Evolutionary conservation across 2,888 invertebrate genomes (phyloP), one percentile per base, ranked within the genome.

Genomic region (Autographa gamma): DNA sequence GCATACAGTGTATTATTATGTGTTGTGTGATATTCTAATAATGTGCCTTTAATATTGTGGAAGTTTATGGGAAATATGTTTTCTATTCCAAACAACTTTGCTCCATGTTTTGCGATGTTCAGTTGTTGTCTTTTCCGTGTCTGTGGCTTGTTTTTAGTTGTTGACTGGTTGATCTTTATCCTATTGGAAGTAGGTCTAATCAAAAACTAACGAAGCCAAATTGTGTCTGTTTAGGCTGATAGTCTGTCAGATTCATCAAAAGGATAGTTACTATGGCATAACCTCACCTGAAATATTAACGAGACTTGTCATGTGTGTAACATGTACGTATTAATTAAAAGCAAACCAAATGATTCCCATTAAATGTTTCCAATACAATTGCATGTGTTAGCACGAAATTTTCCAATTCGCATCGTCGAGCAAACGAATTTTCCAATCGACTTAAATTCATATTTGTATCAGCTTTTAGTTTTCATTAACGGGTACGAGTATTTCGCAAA

Each of bases 401-500:
- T 77, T 72, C 62, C 67, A 64, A 66, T 74, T 19, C 62, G 48
- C 31, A 63, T 60, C 67, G 63, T 31, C 32, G 58, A 31, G 32
- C 66, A 63, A 72, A 77, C 66, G 43, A 73, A 77, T 81, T 80
- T 76, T 79, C 79, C 80, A 67, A 71, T 74, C 64, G 69, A 79
- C 69, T 82, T 80, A 69, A 74, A 74, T 79, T 79, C 72, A 74
- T 80, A 77, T 81, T 77, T 76, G 77, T 76, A 64, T 73, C 69
- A 62, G 78, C 78, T 76, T 84, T 83, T 80, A 83, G 78, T 83
- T 83, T 84, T 82, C 78, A 85, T 79, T 82, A 77, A 75, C 63
- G 63, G 54, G 63, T 18, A 74, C 66, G 71, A 58, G 73, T 68
- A 73, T 74, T 73, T 71, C 68, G 71, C n/a, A 61, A 52, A 79